Base-by-base conservation (phyloP, 2,113 vertebrate genomes). In the Tetraodon nigroviridis region DNA sequence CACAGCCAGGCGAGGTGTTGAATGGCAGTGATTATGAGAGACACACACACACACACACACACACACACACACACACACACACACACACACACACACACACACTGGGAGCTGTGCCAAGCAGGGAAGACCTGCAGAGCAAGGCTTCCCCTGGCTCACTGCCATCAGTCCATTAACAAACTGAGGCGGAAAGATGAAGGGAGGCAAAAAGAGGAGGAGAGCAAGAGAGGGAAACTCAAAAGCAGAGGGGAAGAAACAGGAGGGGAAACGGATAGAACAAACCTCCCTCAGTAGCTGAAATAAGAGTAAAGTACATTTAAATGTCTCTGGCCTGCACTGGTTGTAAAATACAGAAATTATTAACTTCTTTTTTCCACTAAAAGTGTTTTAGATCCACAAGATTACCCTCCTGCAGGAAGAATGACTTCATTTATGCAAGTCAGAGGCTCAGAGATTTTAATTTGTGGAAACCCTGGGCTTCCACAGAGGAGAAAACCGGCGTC, bases 1-100 rank as follows among this genome's bases (percentile, higher is more conserved):
- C 87, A 86, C 88, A 86, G 88, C 87, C 83, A 73, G 75, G 72
- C 59, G 67, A 86, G 84, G 84, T 78, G 81, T 85, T 90, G 89
- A 90, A 89, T 87, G 86, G 87, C 84, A 74, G 69, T 80, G 84
- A 89, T 88, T 88, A 89, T 89, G 85, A 81, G 71, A 67, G 62
- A 79, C 59, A 29, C 55, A 69, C 76, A 67, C 75, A 78, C 32
- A 27, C 5, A 27, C 24, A 27, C 24, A 51, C 46, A n/a, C 71
- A 48, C 73, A 66, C 61, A 67, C 58, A 71, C 71, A 58, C 45
- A 59, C 69, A 60, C 64, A 58, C 49, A 62, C 59, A 67, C 54
- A 63, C 67, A 64, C 67, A 68, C 65, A 63, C 56, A 73, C 69
- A 58, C 62, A 58, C 66, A 78, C 62, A 67, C 62, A 73, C 24